Evolutionary conservation across 2,797 vertebrate species (phyloP), one percentile per base, ranked within the genome.

Genomic region (Syngnathus rostellatus): DNA sequence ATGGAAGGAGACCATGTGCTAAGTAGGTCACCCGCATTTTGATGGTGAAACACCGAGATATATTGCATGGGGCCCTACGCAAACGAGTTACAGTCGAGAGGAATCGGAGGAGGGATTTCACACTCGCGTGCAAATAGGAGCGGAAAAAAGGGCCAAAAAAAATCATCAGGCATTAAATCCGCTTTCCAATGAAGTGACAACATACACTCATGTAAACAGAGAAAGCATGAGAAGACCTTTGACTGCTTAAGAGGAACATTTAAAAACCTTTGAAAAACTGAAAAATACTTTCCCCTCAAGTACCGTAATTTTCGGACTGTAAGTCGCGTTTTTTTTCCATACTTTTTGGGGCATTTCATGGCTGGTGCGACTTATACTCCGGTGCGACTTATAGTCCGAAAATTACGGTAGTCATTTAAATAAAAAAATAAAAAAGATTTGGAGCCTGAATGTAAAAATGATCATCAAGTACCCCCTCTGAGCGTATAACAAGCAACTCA

Each of bases 21-120:
- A 83, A 81, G 76, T 78, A 74, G 81, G 80, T 83, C 73, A 80
- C 77, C 70, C 55, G 43, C 67, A 78, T 37, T 67, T 61, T 54
- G 41, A 74, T 48, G 69, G 51, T 45, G 65, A 66, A 64, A 67
- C 60, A 65, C 43, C 74, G 63, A 55, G 74, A 60, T 46, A 39
- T 21, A 48, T n/a, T 8, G 39, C 60, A 8, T 31, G 37, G 10
- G 14, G 6, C 23, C 39, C 21, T 8, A 45, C 23, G 9, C 40
- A 25, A 62, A 64, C 40, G 23, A 64, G 59, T 37, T 25, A 72
- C 54, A 71, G 68, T 71, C 23, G 10, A 68, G 70, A 67, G 64
- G 39, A 66, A 73, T 76, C 51, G 66, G 51, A 25, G 57, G 12
- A 48, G 43, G 62, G 50, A 72, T 64, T 66, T 66, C 25, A 70